A percentile compares a stretch with the other conserved stretches of the same genome.
phyloP scores from a whole-genome alignment of 2,797 vertebrate genomes.

The Gastrophryne carolinensis region DNA sequence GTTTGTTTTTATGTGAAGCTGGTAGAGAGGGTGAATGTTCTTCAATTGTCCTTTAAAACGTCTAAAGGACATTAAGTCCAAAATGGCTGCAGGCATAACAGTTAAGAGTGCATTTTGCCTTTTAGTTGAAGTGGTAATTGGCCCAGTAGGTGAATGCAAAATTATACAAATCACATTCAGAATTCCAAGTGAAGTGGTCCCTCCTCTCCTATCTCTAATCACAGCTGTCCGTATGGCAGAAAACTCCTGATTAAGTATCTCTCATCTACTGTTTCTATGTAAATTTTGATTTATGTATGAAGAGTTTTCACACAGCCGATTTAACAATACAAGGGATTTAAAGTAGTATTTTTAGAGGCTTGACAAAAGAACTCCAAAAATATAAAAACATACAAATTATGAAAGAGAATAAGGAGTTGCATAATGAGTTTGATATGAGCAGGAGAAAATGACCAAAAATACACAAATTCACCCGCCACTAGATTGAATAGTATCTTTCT shows the following conservation, averaged over 20 bases:
- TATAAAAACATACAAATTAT: not conserved
- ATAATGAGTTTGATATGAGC: too few relatives aligned
- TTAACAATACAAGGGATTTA: conserved; percentile 12
- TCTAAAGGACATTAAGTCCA: not conserved
- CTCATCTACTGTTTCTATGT: conserved; percentile 37
- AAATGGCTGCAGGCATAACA: not conserved
- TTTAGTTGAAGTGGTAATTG: conserved; percentile 42
- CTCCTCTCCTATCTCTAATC: conserved; percentile 38
- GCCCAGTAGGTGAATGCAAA: conserved; percentile 40
- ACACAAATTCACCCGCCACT: too few relatives aligned
- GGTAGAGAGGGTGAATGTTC: too few relatives aligned
- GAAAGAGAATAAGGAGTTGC: too few relatives aligned
- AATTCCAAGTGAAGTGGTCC: conserved; percentile 34
- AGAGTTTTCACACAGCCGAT: not conserved
- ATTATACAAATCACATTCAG: conserved; percentile 42
- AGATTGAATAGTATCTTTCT: too few relatives aligned
- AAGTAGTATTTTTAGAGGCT: not conserved
- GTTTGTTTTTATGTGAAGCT: too few relatives aligned
- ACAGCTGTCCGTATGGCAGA: conserved; percentile 23
- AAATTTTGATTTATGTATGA: conserved; percentile 35
- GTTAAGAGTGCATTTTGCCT: conserved; percentile 6
- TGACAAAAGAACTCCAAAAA: not conserved
- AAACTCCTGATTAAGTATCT: conserved; percentile 44
- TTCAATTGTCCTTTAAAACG: not conserved
- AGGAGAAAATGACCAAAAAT: too few relatives aligned